Conservation (phyloP, 2,888 invertebrate genomes). For the Aquatica leii region DNA sequence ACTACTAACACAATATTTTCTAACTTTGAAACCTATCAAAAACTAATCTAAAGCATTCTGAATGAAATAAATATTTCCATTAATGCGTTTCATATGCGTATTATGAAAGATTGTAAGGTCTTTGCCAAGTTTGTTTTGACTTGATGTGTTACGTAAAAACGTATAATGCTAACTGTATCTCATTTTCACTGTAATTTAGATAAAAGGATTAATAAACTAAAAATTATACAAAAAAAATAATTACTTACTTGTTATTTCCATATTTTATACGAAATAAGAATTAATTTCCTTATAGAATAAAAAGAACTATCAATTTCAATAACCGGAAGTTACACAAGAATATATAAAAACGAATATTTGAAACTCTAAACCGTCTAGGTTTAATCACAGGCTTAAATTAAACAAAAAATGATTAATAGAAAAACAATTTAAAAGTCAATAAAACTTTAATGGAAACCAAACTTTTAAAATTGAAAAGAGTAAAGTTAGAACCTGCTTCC, state of each 20-base stretch:
- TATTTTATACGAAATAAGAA: no score
- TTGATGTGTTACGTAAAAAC: slow-evolving; percentile 12
- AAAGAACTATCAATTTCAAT: no score
- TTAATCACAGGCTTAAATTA: no score
- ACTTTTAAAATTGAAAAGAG: background rate
- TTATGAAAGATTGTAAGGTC: slow-evolving; percentile 21
- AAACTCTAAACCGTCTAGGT: no score
- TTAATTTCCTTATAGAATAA: no score
- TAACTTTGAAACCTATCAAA: background rate
- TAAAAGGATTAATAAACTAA: background rate
- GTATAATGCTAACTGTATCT: background rate
- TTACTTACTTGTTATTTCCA: no score
- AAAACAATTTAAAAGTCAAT: no score
- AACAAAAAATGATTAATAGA: no score
- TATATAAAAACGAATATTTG: no score
- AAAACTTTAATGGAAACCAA: background rate
- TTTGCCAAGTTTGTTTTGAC: slow-evolving; percentile 27
- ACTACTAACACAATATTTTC: background rate
- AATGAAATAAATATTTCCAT: slow-evolving; percentile 12
- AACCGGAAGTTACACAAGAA: no score
- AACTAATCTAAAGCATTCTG: background rate
- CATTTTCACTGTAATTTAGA: background rate
- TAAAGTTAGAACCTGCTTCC: slow-evolving; percentile 3
- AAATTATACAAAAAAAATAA: no score
- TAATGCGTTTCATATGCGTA: slow-evolving; percentile 11